Conservation (phyloP, 2,797 vertebrate species). For the Tarsius wallacei region DNA sequence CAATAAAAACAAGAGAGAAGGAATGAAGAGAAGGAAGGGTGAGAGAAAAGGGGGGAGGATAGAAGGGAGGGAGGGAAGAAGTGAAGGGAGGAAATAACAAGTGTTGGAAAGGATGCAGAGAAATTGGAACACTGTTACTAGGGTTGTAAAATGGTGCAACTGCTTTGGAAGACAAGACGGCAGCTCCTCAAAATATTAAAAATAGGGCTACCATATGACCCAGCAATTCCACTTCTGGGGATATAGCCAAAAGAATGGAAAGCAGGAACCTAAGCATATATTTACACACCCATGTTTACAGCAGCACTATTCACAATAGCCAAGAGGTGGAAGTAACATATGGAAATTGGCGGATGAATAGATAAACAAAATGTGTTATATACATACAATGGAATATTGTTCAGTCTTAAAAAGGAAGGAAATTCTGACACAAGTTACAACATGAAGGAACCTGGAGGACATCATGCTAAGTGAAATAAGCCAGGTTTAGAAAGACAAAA, state of each 20-base stretch:
- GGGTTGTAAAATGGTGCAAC: not conserved
- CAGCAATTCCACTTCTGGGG: not conserved
- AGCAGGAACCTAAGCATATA: not conserved
- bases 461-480: not conserved
- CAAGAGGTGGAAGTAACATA: not conserved
- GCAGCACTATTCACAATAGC: not conserved
- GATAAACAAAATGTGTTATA: not conserved
- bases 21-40: not conserved
- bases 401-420: not conserved
- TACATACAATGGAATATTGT: not conserved
- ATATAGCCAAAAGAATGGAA: not conserved
- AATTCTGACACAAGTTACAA: not conserved
- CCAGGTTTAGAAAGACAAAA: not conserved
- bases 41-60: too few relatives aligned
- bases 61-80: fast-evolving
- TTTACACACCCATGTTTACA: not conserved
- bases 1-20: not conserved
- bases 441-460: not conserved
- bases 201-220: not conserved
- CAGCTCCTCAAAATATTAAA: not conserved
- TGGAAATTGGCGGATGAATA: not conserved
- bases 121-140: not conserved
- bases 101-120: not conserved
- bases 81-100: not conserved
- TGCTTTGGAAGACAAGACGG: not conserved